These are phyloP conservation scores for Gymnoscopelus microlampas DNA, from an alignment of 2,797 vertebrate species.

Conservation along the genomic window DNA sequence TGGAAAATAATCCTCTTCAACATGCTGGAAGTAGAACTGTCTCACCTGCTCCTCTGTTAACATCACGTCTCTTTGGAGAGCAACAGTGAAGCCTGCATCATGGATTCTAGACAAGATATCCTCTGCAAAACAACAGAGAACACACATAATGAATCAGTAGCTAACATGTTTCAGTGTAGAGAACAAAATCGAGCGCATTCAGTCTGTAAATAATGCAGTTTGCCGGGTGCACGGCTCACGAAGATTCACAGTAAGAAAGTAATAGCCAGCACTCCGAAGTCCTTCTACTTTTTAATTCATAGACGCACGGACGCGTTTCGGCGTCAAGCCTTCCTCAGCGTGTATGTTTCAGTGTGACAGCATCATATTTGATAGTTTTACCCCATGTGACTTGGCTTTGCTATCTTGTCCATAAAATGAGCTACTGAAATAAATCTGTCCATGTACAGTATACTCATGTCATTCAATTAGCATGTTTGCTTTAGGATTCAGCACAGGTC, in stretches of 20 bases:
- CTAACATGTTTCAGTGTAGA: neutral
- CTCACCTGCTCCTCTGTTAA: conserved; percentile 75
- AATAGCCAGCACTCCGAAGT: no score
- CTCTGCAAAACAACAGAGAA: conserved; percentile 65
- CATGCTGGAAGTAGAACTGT: conserved; percentile 80
- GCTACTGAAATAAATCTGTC: neutral
- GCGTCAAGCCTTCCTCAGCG: no score
- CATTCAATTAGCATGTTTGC: neutral
- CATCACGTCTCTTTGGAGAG: conserved; percentile 78
- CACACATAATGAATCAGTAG: neutral
- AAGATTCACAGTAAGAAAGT: no score
- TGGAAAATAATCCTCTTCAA: conserved; percentile 76
- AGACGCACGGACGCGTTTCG: no score
- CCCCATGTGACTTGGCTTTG: neutral
- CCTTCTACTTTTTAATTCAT: no score
- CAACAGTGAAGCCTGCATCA: conserved; percentile 79
- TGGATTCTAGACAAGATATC: conserved; percentile 74
- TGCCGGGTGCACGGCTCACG: no score
- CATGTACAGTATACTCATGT: neutral
- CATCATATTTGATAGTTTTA: neutral
- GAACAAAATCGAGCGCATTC: no score
- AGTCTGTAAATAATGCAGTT: no score
- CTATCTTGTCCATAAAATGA: neutral
- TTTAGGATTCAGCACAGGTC: neutral
- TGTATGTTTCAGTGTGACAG: neutral